phyloP scores from a whole-genome alignment of 2,113 vertebrate genomes.

The Carassius auratus region DNA sequence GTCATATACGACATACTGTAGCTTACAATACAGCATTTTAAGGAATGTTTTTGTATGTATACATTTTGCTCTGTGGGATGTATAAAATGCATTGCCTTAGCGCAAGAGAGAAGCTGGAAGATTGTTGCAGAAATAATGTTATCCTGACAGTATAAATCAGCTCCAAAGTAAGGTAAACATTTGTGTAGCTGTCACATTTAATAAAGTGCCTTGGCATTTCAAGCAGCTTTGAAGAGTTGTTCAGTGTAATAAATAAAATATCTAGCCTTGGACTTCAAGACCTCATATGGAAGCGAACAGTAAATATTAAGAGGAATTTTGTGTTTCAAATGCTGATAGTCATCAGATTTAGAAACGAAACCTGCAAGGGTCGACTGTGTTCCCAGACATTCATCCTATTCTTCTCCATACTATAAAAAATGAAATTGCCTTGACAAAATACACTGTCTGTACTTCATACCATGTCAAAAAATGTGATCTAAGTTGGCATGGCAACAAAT shows the following conservation, averaged over 20 bases:
- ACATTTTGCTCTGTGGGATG: background rate
- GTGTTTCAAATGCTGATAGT: constrained; percentile 42
- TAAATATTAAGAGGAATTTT: constrained; percentile 57
- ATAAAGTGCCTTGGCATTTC: constrained; percentile 60
- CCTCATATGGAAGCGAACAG: constrained; percentile 52
- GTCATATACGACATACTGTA: background rate
- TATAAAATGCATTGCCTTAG: constrained; percentile 19
- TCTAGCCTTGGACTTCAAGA: constrained; percentile 61
- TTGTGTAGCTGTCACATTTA: constrained; percentile 57
- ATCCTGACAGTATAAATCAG: constrained; percentile 54
- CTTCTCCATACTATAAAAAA: constrained; percentile 53
- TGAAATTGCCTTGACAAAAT: constrained; percentile 49
- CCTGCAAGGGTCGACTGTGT: constrained; percentile 26
- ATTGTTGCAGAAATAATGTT: constrained; percentile 50
- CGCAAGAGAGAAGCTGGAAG: constrained; percentile 21
- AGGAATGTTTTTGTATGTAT: background rate
- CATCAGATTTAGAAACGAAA: constrained; percentile 54
- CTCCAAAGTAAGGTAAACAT: constrained; percentile 56
- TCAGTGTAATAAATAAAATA: constrained; percentile 56
- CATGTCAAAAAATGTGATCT: constrained; percentile 63
- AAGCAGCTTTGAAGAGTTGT: constrained; percentile 58
- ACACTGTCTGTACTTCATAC: constrained; percentile 56
- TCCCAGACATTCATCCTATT: constrained; percentile 34
- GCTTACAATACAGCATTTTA: background rate
- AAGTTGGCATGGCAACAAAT: constrained; percentile 72